Percentiles rank a stretch among this genome's conserved stretches.
phyloP scores from a whole-genome alignment of 2,113 vertebrate species.

The Glaucidium brasilianum region DNA sequence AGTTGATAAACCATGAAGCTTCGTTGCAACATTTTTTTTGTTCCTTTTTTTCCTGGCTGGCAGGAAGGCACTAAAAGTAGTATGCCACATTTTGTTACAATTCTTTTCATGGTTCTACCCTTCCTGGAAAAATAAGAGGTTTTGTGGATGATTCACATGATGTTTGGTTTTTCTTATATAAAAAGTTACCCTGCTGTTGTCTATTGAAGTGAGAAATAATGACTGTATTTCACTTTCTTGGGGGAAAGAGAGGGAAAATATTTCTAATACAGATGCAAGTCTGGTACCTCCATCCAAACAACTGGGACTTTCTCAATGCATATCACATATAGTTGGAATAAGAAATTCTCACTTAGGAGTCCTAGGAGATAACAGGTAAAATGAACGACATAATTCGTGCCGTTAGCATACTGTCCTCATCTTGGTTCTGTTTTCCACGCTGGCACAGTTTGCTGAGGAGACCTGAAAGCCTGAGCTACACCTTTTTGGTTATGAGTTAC shows the following conservation, averaged over 20 bases:
- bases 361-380: background rate
- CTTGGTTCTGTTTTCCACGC: background rate
- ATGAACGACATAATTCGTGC: background rate
- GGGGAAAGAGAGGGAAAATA: background rate
- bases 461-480: background rate
- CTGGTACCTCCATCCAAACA: background rate
- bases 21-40: background rate
- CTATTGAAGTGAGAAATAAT: conserved; percentile 12
- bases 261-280: background rate
- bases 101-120: background rate
- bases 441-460: background rate
- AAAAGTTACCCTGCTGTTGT: background rate
- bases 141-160: background rate
- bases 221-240: background rate
- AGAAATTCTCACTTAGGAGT: background rate
- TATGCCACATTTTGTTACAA: background rate
- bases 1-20: background rate
- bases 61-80: background rate
- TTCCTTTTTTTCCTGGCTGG: background rate
- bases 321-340: background rate
- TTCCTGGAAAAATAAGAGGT: background rate
- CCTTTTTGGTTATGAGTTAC: background rate
- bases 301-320: background rate
- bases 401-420: background rate
- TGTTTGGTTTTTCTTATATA: background rate